These are phyloP conservation scores for Melolontha melolontha DNA, from an alignment of 2,888 invertebrate species.

Conservation along the genomic window DNA sequence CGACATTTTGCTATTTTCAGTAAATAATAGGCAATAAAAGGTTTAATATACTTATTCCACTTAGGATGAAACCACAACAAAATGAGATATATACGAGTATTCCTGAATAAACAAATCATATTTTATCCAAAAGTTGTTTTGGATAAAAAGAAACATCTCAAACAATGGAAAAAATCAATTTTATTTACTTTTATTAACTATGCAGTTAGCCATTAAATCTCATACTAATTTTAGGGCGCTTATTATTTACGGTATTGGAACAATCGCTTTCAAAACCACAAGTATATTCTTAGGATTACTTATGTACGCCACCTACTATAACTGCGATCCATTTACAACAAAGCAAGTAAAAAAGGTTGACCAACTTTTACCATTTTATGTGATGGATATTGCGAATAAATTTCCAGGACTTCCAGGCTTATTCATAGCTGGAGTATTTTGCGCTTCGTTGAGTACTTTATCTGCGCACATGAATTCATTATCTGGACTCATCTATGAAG, in stretches of 20 bases:
- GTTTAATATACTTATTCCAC: no score
- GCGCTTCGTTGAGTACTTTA: slow-evolving; percentile 71
- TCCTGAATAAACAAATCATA: no score
- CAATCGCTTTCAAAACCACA: slow-evolving; percentile 44
- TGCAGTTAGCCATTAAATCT: no score
- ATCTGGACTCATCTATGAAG: slow-evolving; percentile 72
- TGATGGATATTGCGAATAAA: slow-evolving; percentile 74
- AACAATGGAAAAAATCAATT: no score
- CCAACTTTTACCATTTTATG: slow-evolving; percentile 74
- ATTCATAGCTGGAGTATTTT: slow-evolving; percentile 80
- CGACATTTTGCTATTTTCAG: no score
- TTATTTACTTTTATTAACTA: no score
- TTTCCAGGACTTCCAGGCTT: slow-evolving; percentile 79
- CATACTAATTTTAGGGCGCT: slow-evolving; percentile 39
- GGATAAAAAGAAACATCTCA: no score
- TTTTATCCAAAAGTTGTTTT: no score
- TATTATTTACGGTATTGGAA: slow-evolving; percentile 43
- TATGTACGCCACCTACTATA: slow-evolving; percentile 73
- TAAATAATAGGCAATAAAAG: no score
- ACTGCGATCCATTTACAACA: slow-evolving; percentile 73
- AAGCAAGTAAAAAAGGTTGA: slow-evolving; percentile 69
- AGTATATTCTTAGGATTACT: slow-evolving; percentile 60
- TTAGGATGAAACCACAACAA: no score
- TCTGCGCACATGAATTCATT: slow-evolving; percentile 67
- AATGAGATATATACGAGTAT: no score